Conservation (phyloP, 1,140 invertebrate genomes). For the Aphidius ervi region DNA sequence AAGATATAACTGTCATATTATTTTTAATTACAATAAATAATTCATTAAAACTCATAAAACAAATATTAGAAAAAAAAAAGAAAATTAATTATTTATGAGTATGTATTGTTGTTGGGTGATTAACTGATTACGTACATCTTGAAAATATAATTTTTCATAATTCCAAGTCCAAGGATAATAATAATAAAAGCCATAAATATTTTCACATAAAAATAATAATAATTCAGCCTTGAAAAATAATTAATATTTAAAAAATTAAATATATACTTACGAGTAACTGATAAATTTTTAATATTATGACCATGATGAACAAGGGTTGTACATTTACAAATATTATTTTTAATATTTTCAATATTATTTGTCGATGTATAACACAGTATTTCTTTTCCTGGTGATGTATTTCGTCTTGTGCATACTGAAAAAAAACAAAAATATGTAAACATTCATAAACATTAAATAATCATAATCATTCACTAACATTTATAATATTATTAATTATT, state of each 20-base stretch:
- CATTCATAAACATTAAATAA: not conserved
- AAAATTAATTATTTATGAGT: no score
- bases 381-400: conserved; percentile 40
- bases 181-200: no score
- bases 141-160: no score
- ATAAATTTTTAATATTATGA: conserved; percentile 40
- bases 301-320: conserved; percentile 48
- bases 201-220: no score
- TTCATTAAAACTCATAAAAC: no score
- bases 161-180: no score
- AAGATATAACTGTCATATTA: no score
- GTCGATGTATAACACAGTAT: conserved; percentile 46
- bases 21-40: no score
- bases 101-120: no score
- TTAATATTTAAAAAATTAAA: not conserved
- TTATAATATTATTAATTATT: conserved; percentile 3
- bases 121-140: no score
- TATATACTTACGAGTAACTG: conserved; percentile 41
- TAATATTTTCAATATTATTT: conserved; percentile 31
- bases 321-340: conserved; percentile 44
- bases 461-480: not conserved
- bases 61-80: no score
- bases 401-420: conserved; percentile 47
- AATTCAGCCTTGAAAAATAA: not conserved
- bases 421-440: conserved; percentile 26